Percentiles rank a stretch among this genome's conserved stretches.
These are phyloP conservation scores for Lamellibrachia satsuma DNA, from an alignment of 2,888 invertebrate genomes.

Conservation along the genomic window DNA sequence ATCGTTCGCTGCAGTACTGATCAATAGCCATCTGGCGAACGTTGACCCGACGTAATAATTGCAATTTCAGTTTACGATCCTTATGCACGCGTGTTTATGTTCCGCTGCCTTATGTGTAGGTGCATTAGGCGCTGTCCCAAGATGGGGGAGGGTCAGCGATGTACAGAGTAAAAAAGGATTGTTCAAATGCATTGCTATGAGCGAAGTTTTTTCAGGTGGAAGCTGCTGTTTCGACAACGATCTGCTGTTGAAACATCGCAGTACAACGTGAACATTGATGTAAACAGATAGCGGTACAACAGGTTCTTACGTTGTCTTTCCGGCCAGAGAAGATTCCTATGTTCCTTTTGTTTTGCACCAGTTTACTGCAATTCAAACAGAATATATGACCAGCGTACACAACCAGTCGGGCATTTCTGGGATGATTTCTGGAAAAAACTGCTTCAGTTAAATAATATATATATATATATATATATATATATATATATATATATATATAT, in stretches of 20 bases:
- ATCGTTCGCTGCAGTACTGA: not conserved
- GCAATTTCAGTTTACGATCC: not conserved
- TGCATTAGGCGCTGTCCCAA: too few relatives aligned
- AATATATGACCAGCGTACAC: not conserved
- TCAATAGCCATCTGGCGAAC: not conserved
- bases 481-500: too few relatives aligned
- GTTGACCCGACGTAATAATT: not conserved
- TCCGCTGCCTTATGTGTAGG: too few relatives aligned
- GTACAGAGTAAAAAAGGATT: too few relatives aligned
- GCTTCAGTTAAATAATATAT: too few relatives aligned
- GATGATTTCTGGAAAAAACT: too few relatives aligned
- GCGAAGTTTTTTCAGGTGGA: too few relatives aligned
- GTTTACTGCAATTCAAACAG: not conserved
- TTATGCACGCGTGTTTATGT: not conserved
- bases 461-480: too few relatives aligned
- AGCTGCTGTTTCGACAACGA: too few relatives aligned
- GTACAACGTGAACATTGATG: not conserved
- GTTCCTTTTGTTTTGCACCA: not conserved
- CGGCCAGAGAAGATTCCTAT: not conserved
- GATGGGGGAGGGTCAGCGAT: too few relatives aligned
- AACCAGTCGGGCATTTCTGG: not conserved
- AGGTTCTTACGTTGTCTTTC: not conserved
- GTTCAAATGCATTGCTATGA: too few relatives aligned
- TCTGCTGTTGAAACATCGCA: not conserved
- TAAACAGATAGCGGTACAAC: not conserved